Conservation (phyloP, 2,113 vertebrate genomes). For the Albula goreensis region DNA sequence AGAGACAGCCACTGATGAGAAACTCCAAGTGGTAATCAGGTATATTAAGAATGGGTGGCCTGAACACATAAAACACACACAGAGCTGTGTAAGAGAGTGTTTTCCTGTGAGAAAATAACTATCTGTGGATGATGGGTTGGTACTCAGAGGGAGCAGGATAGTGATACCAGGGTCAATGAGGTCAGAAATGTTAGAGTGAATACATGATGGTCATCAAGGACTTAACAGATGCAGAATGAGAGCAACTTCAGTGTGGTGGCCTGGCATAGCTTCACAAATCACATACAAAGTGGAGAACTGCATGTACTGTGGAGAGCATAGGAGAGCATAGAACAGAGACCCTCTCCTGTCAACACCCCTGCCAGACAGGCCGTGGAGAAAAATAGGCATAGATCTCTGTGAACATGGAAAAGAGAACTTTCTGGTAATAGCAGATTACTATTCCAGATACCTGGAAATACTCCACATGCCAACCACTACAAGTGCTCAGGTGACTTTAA, state of each 20-base stretch:
- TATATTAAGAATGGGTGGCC: too few species aligned
- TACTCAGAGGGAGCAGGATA: too few species aligned
- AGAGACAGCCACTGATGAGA: neutral
- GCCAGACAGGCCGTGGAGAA: conserved; percentile 29
- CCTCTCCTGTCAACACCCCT: conserved; percentile 26
- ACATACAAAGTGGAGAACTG: conserved; percentile 12
- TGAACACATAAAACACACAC: conserved; percentile 19
- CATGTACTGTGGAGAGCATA: conserved; percentile 16
- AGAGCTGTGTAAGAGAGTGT: neutral
- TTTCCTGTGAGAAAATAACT: conserved; percentile 9
- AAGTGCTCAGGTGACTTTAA: conserved; percentile 1
- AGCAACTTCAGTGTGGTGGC: conserved; percentile 25
- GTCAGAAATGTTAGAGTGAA: conserved; percentile 20
- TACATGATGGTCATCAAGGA: conserved; percentile 23
- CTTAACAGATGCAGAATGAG: conserved; percentile 10
- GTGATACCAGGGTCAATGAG: neutral
- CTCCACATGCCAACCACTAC: conserved; percentile 16
- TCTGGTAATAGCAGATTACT: conserved; percentile 29
- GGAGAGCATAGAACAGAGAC: conserved; percentile 16
- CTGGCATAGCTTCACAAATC: conserved; percentile 18
- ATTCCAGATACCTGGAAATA: neutral
- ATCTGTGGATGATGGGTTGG: conserved; percentile 12
- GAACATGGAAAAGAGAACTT: conserved; percentile 30
- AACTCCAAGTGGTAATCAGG: too few species aligned
- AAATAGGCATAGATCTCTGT: conserved; percentile 37